Percentiles rank a stretch among this genome's conserved stretches.
phyloP scores from a whole-genome alignment of 2,888 invertebrate species.

The Pseudeuparius sepicola region DNA sequence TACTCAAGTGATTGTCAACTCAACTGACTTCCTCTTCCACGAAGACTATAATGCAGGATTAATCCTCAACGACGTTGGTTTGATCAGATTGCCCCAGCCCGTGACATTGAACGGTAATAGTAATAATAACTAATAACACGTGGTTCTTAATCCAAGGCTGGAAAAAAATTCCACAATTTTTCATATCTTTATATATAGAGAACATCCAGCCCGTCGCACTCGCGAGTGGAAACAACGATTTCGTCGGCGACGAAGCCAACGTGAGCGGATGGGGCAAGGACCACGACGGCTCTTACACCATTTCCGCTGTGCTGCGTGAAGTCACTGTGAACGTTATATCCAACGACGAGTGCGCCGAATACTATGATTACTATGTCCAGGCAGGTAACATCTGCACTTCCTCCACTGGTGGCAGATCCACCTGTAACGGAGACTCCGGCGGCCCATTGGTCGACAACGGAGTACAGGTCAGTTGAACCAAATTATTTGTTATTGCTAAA shows the following conservation, averaged over 20 bases:
- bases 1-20: conserved; percentile 24
- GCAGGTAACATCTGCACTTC: conserved; percentile 41
- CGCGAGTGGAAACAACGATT: conserved; percentile 32
- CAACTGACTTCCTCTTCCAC: conserved; percentile 31
- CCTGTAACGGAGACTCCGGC: too few relatives aligned
- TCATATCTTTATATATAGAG: too few relatives aligned
- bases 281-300: conserved; percentile 32
- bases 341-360: conserved; percentile 38
- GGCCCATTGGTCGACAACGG: too few relatives aligned
- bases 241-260: conserved; percentile 34
- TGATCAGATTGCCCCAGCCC: conserved; percentile 25
- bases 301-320: conserved; percentile 37
- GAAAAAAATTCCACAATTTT: too few relatives aligned
- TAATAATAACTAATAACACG: too few relatives aligned
- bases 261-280: too few relatives aligned
- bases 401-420: conserved; percentile 37
- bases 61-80: conserved; percentile 38
- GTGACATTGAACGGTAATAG: conserved; percentile 18
- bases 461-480: conserved; percentile 27
- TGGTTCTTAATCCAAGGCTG: too few relatives aligned
- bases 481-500: too few relatives aligned
- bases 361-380: conserved; percentile 36
- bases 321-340: conserved; percentile 38
- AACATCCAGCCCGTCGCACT: conserved; percentile 37
- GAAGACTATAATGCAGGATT: conserved; percentile 30